A percentile compares a stretch with the other conserved stretches of the same genome.
phyloP scores from a whole-genome alignment of 2,113 vertebrate species.

The Lichenostomus cassidix region DNA sequence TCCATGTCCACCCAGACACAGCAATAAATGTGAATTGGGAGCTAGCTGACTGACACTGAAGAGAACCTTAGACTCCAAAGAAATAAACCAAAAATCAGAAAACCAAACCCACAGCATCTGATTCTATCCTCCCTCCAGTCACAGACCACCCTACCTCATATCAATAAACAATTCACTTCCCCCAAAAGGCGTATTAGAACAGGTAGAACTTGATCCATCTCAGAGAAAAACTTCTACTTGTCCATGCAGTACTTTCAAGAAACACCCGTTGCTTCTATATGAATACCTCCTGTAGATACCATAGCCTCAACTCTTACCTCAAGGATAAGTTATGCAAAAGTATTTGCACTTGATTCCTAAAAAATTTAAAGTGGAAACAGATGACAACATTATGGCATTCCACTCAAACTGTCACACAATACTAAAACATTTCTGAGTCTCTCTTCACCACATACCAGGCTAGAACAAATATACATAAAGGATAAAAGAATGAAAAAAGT shows the following conservation, averaged over 20 bases:
- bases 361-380: slow-evolving; percentile 36
- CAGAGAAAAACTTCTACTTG: neutral
- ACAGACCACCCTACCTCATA: neutral
- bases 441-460: neutral
- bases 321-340: neutral
- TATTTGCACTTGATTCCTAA: slow-evolving; percentile 30
- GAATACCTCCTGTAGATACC: neutral
- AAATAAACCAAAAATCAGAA: neutral
- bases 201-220: neutral
- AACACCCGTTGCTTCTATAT: neutral
- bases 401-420: neutral
- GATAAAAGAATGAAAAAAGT: neutral
- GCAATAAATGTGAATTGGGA: neutral
- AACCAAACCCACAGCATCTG: neutral
- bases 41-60: neutral
- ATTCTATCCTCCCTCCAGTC: neutral
- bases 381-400: neutral
- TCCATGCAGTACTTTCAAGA: neutral
- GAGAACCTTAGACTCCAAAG: neutral
- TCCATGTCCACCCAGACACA: neutral
- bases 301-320: neutral
- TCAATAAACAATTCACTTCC: neutral
- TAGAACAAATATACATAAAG: slow-evolving; percentile 15
- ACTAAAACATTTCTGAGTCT: neutral
- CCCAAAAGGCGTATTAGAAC: neutral